Evolutionary conservation across 1,140 invertebrate genomes (phyloP).

Genomic region (Pararge aegeria): DNA sequence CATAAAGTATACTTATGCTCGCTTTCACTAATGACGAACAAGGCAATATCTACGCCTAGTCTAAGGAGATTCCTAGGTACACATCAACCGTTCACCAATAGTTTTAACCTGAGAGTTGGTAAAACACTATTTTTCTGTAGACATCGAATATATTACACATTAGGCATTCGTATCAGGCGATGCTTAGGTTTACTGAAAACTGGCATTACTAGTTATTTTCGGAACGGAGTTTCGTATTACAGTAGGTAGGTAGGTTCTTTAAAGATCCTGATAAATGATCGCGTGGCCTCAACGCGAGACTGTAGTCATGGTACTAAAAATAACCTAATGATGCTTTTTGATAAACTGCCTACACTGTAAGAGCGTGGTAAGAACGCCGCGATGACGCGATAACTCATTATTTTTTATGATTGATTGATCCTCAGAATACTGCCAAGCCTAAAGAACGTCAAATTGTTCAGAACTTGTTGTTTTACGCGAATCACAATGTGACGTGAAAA

Average conservation of each 20-base stretch:
- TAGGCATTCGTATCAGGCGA: too few species aligned
- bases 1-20: too few species aligned
- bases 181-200: too few species aligned
- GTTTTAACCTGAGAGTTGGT: too few species aligned
- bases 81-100: too few species aligned
- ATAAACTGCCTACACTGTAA: background rate
- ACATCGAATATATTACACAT: too few species aligned
- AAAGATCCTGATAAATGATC: conserved; percentile 1
- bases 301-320: background rate
- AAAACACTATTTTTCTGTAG: too few species aligned
- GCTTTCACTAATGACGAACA: too few species aligned
- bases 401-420: conserved; percentile 1
- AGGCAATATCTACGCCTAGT: too few species aligned
- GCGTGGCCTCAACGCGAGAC: conserved; percentile 1
- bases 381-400: background rate
- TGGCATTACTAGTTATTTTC: background rate
- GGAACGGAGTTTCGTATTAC: background rate
- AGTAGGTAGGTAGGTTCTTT: background rate
- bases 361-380: background rate
- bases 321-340: conserved; percentile 7
- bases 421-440: background rate
- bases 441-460: background rate
- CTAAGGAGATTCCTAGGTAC: too few species aligned
- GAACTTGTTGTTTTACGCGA: background rate
- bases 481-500: background rate